These are phyloP conservation scores for Acromyrmex charruanus DNA, from an alignment of 1,140 invertebrate species.

Conservation along the genomic window DNA sequence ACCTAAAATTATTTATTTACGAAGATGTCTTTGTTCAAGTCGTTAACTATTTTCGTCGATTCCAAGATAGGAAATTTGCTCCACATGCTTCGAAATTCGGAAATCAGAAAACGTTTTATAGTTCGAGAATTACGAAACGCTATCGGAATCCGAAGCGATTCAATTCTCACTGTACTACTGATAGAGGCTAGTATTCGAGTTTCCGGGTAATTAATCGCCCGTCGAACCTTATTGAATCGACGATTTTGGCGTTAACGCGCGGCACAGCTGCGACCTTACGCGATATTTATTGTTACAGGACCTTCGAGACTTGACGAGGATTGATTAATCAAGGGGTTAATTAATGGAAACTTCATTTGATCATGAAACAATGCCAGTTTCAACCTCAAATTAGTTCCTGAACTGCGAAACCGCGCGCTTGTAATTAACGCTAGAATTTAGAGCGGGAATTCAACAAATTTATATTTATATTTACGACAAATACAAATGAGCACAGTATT, in stretches of 20 bases:
- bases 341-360: constrained; percentile 34
- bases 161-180: constrained; percentile 15
- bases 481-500: neutral
- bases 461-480: constrained; percentile 1
- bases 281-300: constrained; percentile 21
- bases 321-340: constrained; percentile 30
- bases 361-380: constrained; percentile 4
- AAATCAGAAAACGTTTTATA: constrained; percentile 9
- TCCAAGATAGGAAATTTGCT: neutral
- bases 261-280: constrained; percentile 26
- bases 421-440: constrained; percentile 3
- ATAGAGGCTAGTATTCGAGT: neutral
- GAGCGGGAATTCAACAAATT: neutral
- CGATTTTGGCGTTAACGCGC: constrained; percentile 7
- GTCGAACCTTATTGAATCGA: constrained; percentile 11
- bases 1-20: neutral
- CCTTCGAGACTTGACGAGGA: neutral
- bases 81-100: neutral
- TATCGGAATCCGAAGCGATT: neutral
- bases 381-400: neutral
- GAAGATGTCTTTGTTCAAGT: neutral
- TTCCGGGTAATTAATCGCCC: constrained; percentile 32
- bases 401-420: neutral
- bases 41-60: neutral
- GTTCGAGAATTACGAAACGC: constrained; percentile 2